A percentile compares a stretch with the other conserved stretches of the same genome.
These are phyloP conservation scores for Turdus rufiventris DNA, from an alignment of 2,113 vertebrate genomes.

Conservation along the genomic window DNA sequence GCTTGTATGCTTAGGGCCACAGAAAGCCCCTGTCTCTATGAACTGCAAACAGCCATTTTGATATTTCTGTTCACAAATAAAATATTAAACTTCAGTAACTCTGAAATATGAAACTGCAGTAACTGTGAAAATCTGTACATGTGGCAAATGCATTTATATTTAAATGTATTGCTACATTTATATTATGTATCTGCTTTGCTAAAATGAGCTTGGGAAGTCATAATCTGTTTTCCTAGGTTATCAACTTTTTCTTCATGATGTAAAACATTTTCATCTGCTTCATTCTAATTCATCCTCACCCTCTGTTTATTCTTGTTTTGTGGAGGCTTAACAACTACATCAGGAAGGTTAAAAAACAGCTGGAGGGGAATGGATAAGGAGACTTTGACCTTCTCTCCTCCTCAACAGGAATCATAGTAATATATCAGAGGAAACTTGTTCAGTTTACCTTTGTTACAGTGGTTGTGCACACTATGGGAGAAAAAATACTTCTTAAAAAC, in stretches of 20 bases:
- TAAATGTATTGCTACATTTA: background rate
- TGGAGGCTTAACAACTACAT: background rate
- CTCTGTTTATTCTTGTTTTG: background rate
- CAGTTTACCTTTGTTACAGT: background rate
- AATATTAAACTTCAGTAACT: background rate
- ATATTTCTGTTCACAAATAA: background rate
- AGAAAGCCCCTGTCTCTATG: background rate
- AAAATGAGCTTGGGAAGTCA: background rate
- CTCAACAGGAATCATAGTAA: background rate
- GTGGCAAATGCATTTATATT: background rate
- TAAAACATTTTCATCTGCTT: background rate
- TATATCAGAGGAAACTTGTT: background rate
- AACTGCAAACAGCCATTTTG: background rate
- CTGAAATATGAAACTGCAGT: background rate
- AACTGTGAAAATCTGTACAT: background rate
- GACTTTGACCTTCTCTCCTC: background rate
- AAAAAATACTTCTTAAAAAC: background rate
- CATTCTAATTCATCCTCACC: background rate
- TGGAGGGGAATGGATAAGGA: background rate
- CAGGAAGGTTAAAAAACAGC: background rate
- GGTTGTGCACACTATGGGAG: background rate
- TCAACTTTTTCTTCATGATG: background rate
- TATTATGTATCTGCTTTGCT: background rate
- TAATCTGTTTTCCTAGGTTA: background rate
- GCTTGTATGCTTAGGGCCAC: background rate